Conservation (phyloP, 2,888 invertebrate species). For the Cosmorhoe ocellata region DNA sequence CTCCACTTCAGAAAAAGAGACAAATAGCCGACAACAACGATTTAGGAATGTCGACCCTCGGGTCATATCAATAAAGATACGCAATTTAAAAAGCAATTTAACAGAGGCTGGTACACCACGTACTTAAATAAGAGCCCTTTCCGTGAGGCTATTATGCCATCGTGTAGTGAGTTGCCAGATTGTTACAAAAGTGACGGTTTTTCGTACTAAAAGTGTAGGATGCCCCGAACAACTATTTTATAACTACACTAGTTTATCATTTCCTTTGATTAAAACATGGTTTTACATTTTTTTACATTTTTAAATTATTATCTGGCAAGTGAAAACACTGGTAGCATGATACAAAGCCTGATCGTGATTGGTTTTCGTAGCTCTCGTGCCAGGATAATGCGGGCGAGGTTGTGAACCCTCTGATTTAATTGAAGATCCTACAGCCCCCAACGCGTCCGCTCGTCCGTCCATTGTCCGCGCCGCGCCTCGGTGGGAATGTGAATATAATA, state of each 20-base stretch:
- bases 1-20: constrained; percentile 2
- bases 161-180: constrained; percentile 44
- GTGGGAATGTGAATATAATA: constrained; percentile 42
- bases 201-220: not conserved
- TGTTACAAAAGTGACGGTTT: not conserved
- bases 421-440: constrained; percentile 65
- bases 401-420: constrained; percentile 76
- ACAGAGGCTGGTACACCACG: constrained; percentile 31
- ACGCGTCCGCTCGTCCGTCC: constrained; percentile 40
- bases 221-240: not conserved
- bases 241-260: not conserved
- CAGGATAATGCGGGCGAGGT: constrained; percentile 70
- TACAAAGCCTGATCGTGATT: constrained; percentile 62
- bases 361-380: constrained; percentile 50
- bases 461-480: constrained; percentile 46
- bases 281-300: no score
- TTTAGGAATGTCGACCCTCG: constrained; percentile 21
- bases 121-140: constrained; percentile 29
- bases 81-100: constrained; percentile 36
- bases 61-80: constrained; percentile 23
- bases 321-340: constrained; percentile 31
- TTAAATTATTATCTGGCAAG: not conserved
- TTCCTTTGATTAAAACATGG: no score
- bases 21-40: constrained; percentile 4
- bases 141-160: constrained; percentile 15